Evolutionary conservation across 1,140 invertebrate species (phyloP).

Genomic region (Drosophila kurseongensis): DNA sequence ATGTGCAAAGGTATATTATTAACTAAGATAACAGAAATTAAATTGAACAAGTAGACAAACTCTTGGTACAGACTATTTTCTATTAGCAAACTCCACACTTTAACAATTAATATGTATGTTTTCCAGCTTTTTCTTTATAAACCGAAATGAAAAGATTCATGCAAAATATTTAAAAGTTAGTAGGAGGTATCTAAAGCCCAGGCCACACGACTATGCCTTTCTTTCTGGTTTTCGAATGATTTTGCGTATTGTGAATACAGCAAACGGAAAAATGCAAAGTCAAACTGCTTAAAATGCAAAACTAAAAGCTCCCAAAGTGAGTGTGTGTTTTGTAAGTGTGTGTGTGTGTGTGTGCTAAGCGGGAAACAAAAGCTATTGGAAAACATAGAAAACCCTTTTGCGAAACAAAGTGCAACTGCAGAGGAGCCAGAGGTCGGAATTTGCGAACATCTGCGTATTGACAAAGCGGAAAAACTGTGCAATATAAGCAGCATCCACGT

Average conservation of each 20-base stretch:
- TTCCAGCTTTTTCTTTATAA: too few species aligned
- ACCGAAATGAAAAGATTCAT: too few species aligned
- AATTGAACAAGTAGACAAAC: too few species aligned
- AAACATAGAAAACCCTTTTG: conserved; percentile 81
- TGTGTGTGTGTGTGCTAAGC: conserved; percentile 51
- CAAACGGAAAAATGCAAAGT: conserved; percentile 67
- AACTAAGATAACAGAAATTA: too few species aligned
- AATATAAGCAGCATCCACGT: conserved; percentile 36
- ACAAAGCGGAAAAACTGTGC: conserved; percentile 58
- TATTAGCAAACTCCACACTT: too few species aligned
- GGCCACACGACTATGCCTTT: neutral
- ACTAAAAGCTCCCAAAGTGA: conserved; percentile 63
- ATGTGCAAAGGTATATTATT: neutral
- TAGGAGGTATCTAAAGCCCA: neutral
- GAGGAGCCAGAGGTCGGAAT: conserved; percentile 23
- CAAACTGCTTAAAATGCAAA: conserved; percentile 77
- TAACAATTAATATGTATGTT: too few species aligned
- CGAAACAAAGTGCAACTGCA: conserved; percentile 63
- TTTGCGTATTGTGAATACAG: conserved; percentile 54
- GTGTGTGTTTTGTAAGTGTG: conserved; percentile 10
- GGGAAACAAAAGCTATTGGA: conserved; percentile 76
- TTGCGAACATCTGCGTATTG: conserved; percentile 47
- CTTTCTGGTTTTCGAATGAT: conserved; percentile 45
- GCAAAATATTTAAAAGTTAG: too few species aligned
- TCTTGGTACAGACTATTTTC: too few species aligned